Evolutionary conservation across 2,888 invertebrate species (phyloP), one percentile per base, ranked within the genome.

Genomic region (Melipona beecheii): DNA sequence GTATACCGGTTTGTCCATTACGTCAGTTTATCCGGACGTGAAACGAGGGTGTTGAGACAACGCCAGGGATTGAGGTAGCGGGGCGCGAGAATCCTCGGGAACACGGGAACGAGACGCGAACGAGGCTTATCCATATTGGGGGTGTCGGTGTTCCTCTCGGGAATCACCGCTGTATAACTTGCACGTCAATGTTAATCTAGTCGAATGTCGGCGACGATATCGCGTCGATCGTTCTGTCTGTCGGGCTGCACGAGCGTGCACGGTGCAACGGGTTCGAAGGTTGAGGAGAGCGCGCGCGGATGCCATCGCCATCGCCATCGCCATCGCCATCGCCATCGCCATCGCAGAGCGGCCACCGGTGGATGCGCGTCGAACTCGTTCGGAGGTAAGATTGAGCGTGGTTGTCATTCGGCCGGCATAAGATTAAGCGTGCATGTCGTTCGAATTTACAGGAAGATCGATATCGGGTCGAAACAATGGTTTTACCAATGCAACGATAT

Each of bases 361-460:
- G 73, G 73, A 73, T 75, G 72, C 65, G 60, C 81, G 24, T n/a
- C 64, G 78, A 43, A 68, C 84, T 70, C 73, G 80, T 73, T 80
- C 75, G 74, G 36, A 36, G 82, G 68, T 69, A 87, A 89, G 88
- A 88, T 89, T 81, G 89, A 89, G 75, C 87, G 82, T 58, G 78
- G 65, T 85, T 86, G 88, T 89, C 88, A 79, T 79, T 83, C 89
- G 85, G 65, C 70, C 78, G 83, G 87, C 84, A 71, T 68, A 87
- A 89, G 88, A 89, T 89, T 89, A 86, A 89, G 78, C 88, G 81
- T 24, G 82, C 81, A 74, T 74, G 85, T 87, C 88, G 89, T 86
- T 79, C 81, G 87, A 76, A 86, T 89, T 89, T 81, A 81, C 89
- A 89, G 83, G 82, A 75, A 89, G 89, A 89, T 87, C 89, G 89